Base-by-base conservation (phyloP, 2,888 invertebrate genomes). In the Dysmachus trigonus region DNA sequence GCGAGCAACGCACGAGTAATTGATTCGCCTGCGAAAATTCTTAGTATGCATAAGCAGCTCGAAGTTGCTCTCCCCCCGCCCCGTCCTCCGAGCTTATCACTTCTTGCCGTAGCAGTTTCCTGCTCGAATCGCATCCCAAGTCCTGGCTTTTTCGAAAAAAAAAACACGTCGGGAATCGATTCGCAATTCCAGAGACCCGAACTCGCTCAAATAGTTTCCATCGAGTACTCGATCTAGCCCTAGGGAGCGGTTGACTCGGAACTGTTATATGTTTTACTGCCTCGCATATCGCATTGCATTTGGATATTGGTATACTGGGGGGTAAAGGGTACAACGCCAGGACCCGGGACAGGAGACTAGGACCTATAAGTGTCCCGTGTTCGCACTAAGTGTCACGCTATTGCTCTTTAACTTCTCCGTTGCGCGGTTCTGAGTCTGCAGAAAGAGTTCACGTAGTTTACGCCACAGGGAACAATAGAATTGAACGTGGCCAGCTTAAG, bases 211-310 rank as follows among this genome's bases (percentile, higher is more conserved):
- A 41, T 77, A 77, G 76, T 77, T 77, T 33, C 76, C 41, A 77
- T 77, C 41, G 47, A 77, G 76, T 77, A 8, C 41, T 77, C 22
- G 76, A 77, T 77, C 38, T 77, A 77, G 38, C 76, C 76, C 76
- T 1, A 6, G 77, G 77, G 77, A 77, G 30, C 47, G 41, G 77
- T 77, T 77, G 77, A 47, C 30, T 77, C 77, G 41, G 41, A 47
- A 77, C 77, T 77, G 77, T 47, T 77, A 77, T 47, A 77, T 77
- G 47, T 77, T 76, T 77, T 77, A 77, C 77, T 77, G 77, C 47
- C 27, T 41, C 18, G 27, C 30, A 77, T 47, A 77, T 77, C 51
- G 47, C 27, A n/a, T 13, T 35, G 38, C 77, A 77, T 47, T 33
- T 30, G 27, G 47, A 47, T 77, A 47, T 27, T 41, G 77, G 77